A percentile compares a stretch with the other conserved stretches of the same genome.
Conservation (phyloP, 2,113 vertebrate species). For the Notothenia rossii region DNA sequence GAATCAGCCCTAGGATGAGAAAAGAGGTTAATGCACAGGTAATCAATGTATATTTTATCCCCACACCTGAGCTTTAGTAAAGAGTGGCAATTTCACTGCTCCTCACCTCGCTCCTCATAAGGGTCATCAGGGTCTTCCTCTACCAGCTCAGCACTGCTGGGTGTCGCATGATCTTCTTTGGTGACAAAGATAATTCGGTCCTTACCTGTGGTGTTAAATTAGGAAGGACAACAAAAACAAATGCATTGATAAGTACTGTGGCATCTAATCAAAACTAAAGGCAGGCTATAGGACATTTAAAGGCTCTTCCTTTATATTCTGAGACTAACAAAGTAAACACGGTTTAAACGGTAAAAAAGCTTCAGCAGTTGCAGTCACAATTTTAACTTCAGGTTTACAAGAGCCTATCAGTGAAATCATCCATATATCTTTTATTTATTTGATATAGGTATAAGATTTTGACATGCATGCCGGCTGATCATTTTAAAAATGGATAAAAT, state of each 20-base stretch:
- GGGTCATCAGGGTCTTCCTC: constrained; percentile 96
- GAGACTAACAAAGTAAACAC: not conserved
- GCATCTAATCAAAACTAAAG: not conserved
- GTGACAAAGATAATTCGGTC: constrained; percentile 84
- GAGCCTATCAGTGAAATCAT: not conserved
- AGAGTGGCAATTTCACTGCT: not conserved
- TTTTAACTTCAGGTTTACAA: not conserved
- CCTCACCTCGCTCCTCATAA: constrained; percentile 90
- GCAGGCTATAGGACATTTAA: not conserved
- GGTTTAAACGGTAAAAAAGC: too few species aligned
- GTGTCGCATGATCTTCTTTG: constrained; percentile 91
- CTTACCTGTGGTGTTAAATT: constrained; percentile 75
- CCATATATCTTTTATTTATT: not conserved
- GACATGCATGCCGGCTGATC: not conserved
- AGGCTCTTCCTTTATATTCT: not conserved
- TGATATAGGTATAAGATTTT: not conserved
- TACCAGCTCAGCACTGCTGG: constrained; percentile 94
- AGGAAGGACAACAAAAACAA: not conserved
- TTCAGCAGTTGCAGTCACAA: not conserved
- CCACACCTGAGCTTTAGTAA: too few species aligned
- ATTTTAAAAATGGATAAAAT: too few species aligned
- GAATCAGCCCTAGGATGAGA: constrained; percentile 87
- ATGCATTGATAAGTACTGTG: not conserved
- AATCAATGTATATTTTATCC: too few species aligned
- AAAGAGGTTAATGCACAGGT: not conserved